These are phyloP conservation scores for Myotis yumanensis DNA, from an alignment of 2,113 vertebrate genomes.

Conservation along the genomic window DNA sequence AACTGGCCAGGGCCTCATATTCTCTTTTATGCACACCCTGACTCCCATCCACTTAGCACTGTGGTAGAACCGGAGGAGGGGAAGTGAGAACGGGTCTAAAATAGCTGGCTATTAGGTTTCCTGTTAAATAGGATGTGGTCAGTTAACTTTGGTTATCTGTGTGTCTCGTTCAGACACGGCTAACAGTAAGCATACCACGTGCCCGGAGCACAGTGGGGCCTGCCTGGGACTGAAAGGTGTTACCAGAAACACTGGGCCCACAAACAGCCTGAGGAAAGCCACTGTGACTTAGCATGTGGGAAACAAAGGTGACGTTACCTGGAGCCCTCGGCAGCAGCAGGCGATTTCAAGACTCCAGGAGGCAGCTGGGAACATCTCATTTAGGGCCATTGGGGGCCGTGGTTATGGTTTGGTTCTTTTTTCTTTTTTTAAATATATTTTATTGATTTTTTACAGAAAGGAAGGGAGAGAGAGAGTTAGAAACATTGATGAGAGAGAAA, in stretches of 20 bases:
- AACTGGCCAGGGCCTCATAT: no score
- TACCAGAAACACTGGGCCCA: neutral
- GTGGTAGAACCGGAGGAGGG: neutral
- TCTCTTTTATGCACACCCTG: neutral
- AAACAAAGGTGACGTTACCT: neutral
- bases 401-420: neutral
- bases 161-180: neutral
- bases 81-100: slow-evolving; percentile 54
- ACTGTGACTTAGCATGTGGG: neutral
- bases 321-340: neutral
- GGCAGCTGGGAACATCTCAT: neutral
- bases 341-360: neutral
- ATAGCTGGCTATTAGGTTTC: slow-evolving; percentile 59
- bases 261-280: neutral
- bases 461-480: no score
- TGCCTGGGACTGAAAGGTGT: neutral
- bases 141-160: neutral
- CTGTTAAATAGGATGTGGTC: slow-evolving; percentile 69
- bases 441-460: no score
- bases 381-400: neutral
- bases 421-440: no score
- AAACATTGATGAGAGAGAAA: no score
- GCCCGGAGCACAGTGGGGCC: neutral
- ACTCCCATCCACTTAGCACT: neutral
- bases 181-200: neutral